Percentiles rank a stretch among this genome's conserved stretches.
phyloP scores from a whole-genome alignment of 2,113 vertebrate genomes.

The Cyprinodon brontotheroides region DNA sequence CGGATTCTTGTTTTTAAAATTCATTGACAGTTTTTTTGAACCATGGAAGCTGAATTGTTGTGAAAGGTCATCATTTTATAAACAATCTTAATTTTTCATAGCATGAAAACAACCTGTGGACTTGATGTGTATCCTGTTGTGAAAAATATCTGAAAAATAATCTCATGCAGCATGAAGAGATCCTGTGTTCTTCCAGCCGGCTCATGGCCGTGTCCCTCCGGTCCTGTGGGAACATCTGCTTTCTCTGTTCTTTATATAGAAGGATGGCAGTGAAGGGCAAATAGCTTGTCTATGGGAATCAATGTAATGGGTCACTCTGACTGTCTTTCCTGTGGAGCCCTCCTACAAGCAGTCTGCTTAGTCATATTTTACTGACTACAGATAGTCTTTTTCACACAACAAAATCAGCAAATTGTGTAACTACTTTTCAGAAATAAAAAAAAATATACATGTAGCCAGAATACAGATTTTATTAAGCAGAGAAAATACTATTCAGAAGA shows the following conservation, averaged over 20 bases:
- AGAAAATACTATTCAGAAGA: constrained; percentile 81
- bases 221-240: constrained; percentile 72
- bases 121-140: background rate
- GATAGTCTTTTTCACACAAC: constrained; percentile 1
- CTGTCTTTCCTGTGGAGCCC: background rate
- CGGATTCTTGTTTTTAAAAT: background rate
- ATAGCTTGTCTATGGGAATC: constrained; percentile 40
- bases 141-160: constrained; percentile 8
- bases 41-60: background rate
- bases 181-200: constrained; percentile 16
- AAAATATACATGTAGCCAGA: constrained; percentile 71
- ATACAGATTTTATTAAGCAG: constrained; percentile 81
- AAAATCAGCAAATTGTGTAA: background rate
- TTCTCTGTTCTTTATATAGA: constrained; percentile 61
- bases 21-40: background rate
- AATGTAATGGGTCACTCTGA: constrained; percentile 14
- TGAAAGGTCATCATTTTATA: no score
- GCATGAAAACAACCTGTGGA: background rate
- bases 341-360: constrained; percentile 41
- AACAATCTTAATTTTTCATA: background rate
- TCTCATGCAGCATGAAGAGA: background rate
- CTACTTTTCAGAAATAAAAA: constrained; percentile 9
- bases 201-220: constrained; percentile 21
- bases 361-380: constrained; percentile 14
- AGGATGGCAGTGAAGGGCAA: constrained; percentile 37